Percentiles rank a stretch among this genome's conserved stretches.
phyloP scores from a whole-genome alignment of 2,797 vertebrate genomes.

The Sebastes miniatus region DNA sequence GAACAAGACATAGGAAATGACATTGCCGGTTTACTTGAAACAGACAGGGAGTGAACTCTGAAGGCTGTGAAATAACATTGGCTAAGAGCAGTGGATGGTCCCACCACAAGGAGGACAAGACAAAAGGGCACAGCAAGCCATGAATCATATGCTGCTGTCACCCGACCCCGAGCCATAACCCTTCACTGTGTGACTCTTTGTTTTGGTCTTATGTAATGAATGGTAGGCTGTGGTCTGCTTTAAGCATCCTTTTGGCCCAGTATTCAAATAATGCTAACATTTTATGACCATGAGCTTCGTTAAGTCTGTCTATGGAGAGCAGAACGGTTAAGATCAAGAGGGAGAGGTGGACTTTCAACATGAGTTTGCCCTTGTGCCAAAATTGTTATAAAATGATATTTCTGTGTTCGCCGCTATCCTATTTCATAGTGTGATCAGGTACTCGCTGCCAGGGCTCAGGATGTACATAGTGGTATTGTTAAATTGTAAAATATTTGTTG shows the following conservation, averaged over 20 bases:
- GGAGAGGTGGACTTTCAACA: constrained; percentile 6
- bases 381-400: not conserved
- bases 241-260: constrained; percentile 63
- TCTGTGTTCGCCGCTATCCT: not conserved
- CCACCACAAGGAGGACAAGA: constrained; percentile 74
- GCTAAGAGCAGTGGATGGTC: constrained; percentile 73
- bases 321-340: not conserved
- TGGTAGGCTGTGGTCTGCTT: constrained; percentile 63
- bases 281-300: constrained; percentile 36
- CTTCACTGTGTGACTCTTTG: constrained; percentile 75
- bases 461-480: not conserved
- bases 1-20: constrained; percentile 61
- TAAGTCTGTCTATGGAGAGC: constrained; percentile 11
- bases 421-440: not conserved
- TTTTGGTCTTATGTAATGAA: constrained; percentile 76
- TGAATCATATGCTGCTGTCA: constrained; percentile 83
- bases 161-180: constrained; percentile 77
- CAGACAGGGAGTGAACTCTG: constrained; percentile 56
- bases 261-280: constrained; percentile 62
- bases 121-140: constrained; percentile 76
- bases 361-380: not conserved
- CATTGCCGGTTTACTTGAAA: constrained; percentile 66
- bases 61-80: constrained; percentile 68
- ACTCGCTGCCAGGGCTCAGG: not conserved
- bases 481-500: constrained; percentile 1